Percentiles rank a stretch among this genome's conserved stretches.
These are phyloP conservation scores for Magallana gigas DNA, from an alignment of 1,140 invertebrate genomes.

Conservation along the genomic window DNA sequence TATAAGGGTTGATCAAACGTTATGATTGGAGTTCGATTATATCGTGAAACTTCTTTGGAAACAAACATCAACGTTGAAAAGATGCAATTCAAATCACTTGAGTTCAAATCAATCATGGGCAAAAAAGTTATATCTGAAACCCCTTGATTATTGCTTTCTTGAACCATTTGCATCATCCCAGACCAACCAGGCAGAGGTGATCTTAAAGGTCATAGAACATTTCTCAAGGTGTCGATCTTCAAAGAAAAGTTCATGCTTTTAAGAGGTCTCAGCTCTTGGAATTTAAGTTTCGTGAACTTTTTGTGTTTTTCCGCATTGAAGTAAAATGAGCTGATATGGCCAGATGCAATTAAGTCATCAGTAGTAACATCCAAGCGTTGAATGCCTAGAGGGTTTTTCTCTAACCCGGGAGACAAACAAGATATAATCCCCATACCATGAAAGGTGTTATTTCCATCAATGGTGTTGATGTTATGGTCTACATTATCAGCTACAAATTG, in stretches of 20 bases:
- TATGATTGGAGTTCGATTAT: too few species aligned
- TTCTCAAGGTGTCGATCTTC: constrained; percentile 24
- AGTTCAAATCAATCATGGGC: constrained; percentile 70
- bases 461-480: constrained; percentile 57
- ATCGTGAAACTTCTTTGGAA: background rate
- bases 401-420: constrained; percentile 49
- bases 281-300: background rate
- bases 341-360: constrained; percentile 28
- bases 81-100: constrained; percentile 67
- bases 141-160: constrained; percentile 18
- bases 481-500: constrained; percentile 61
- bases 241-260: background rate
- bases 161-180: constrained; percentile 43
- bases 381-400: background rate
- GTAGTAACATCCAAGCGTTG: constrained; percentile 30
- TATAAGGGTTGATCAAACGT: too few species aligned
- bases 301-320: background rate
- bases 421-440: constrained; percentile 72
- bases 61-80: constrained; percentile 62
- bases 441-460: constrained; percentile 64
- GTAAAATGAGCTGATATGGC: background rate
- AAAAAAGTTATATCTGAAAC: constrained; percentile 60
- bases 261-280: background rate
- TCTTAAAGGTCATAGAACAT: constrained; percentile 35
- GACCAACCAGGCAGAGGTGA: constrained; percentile 46